Conservation (phyloP, 2,888 invertebrate genomes). For the Boloria euphrosyne region DNA sequence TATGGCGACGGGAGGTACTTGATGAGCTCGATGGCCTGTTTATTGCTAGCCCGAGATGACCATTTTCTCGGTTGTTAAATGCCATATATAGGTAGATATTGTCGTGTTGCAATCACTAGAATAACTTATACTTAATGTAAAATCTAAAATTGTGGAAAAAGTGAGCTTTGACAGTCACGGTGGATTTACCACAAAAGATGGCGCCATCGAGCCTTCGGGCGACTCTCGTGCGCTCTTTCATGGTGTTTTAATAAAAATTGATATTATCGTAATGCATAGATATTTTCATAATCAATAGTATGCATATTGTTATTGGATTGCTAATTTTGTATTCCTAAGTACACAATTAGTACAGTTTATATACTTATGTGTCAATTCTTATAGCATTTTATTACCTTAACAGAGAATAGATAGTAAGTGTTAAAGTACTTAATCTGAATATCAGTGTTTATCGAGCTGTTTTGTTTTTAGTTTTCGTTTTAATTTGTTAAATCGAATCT, state of each 20-base stretch:
- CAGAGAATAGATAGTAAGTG: slow-evolving; percentile 81
- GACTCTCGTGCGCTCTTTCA: slow-evolving; percentile 42
- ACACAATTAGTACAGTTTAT: slow-evolving; percentile 83
- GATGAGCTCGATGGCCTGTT: slow-evolving; percentile 16
- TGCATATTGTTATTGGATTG: slow-evolving; percentile 79
- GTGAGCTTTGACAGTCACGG: neutral
- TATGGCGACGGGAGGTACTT: slow-evolving; percentile 41
- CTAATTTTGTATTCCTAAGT: slow-evolving; percentile 77
- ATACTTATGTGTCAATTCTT: slow-evolving; percentile 84
- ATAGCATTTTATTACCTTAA: slow-evolving; percentile 82
- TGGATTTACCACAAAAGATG: neutral
- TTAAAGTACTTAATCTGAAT: slow-evolving; percentile 75
- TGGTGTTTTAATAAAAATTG: slow-evolving; percentile 59
- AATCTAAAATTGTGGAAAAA: too few relatives aligned
- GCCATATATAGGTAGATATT: too few relatives aligned
- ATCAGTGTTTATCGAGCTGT: slow-evolving; percentile 71
- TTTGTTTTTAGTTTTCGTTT: slow-evolving; percentile 53
- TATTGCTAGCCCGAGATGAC: neutral
- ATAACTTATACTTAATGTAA: too few relatives aligned
- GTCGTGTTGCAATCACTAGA: too few relatives aligned
- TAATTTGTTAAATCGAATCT: slow-evolving; percentile 21
- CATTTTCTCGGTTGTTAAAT: neutral
- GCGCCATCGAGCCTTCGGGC: slow-evolving; percentile 22
- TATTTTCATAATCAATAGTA: slow-evolving; percentile 80
- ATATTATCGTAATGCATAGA: slow-evolving; percentile 70